Conservation (phyloP, 2,888 invertebrate species). For the Eupeodes luniger region DNA sequence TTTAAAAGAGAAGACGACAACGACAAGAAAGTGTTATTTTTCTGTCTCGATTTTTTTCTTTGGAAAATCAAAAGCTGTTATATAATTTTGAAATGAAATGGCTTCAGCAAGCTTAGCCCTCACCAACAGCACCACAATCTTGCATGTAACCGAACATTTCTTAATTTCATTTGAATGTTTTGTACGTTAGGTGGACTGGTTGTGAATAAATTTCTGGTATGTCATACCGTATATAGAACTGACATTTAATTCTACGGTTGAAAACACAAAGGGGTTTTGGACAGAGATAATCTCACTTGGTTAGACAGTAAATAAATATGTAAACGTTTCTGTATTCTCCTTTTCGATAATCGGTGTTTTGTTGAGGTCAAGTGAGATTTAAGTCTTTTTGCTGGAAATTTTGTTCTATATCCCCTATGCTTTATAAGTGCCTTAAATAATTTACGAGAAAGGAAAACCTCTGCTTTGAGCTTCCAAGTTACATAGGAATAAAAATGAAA, state of each 20-base stretch:
- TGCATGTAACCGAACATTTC: not conserved
- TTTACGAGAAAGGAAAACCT: conserved; percentile 14
- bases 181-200: not conserved
- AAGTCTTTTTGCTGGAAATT: conserved; percentile 27
- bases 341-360: conserved; percentile 53
- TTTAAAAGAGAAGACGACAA: not conserved
- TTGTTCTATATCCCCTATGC: conserved; percentile 19
- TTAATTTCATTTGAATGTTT: not conserved
- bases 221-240: conserved; percentile 4
- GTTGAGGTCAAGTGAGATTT: conserved; percentile 60
- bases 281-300: conserved; percentile 61
- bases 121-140: not conserved
- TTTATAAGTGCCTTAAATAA: conserved; percentile 28
- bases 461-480: conserved; percentile 24
- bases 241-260: conserved; percentile 43
- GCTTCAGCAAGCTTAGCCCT: not conserved
- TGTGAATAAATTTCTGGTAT: not conserved
- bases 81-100: too few relatives aligned
- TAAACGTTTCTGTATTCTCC: conserved; percentile 23
- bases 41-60: not conserved
- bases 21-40: not conserved
- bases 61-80: conserved; percentile 42
- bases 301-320: conserved; percentile 60
- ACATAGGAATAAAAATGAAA: not conserved
- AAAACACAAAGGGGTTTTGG: conserved; percentile 30